A percentile compares a stretch with the other conserved stretches of the same genome.
phyloP scores from a whole-genome alignment of 30 jellyfish, hydroid and myxozoan species.

The Clytia hemisphaerica region DNA sequence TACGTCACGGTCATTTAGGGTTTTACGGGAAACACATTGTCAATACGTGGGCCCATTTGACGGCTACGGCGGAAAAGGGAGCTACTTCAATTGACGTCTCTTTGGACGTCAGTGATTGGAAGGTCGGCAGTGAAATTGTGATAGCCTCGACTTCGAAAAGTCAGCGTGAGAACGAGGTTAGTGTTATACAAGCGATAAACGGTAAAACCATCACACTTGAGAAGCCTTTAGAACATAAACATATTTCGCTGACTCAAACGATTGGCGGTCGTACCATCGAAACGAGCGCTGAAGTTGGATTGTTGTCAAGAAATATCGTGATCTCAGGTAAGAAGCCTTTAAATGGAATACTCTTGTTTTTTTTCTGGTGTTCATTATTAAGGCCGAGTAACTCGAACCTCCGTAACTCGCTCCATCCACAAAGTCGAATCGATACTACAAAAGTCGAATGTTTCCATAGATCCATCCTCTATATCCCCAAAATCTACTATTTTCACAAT shows the following conservation, averaged over 20 bases:
- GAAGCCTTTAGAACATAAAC: conserved; percentile 58
- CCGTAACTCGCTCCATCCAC: too few relatives aligned
- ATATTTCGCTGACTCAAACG: conserved; percentile 61
- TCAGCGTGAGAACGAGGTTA: conserved; percentile 82
- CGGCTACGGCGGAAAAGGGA: conserved; percentile 65
- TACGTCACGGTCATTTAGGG: conserved; percentile 80
- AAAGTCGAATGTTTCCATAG: too few relatives aligned
- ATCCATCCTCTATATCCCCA: too few relatives aligned
- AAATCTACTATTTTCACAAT: too few relatives aligned
- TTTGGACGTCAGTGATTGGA: conserved; percentile 77
- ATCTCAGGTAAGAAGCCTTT: too few relatives aligned
- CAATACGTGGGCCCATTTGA: conserved; percentile 82
- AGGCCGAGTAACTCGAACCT: too few relatives aligned
- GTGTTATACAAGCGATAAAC: conserved; percentile 51
- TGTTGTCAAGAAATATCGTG: conserved; percentile 77
- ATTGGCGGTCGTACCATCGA: conserved; percentile 64
- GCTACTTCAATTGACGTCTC: conserved; percentile 47
- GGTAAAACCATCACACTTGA: conserved; percentile 29
- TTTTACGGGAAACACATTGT: conserved; percentile 66
- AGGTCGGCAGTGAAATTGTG: conserved; percentile 64
- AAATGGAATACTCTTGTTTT: too few relatives aligned
- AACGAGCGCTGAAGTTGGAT: conserved; percentile 94
- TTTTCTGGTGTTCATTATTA: too few relatives aligned
- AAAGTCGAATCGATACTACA: too few relatives aligned
- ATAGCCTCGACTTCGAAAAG: conserved; percentile 87